These are phyloP conservation scores for Montipora cactus DNA, from an alignment of 64 coral and sea anemone genomes.

Conservation along the genomic window DNA sequence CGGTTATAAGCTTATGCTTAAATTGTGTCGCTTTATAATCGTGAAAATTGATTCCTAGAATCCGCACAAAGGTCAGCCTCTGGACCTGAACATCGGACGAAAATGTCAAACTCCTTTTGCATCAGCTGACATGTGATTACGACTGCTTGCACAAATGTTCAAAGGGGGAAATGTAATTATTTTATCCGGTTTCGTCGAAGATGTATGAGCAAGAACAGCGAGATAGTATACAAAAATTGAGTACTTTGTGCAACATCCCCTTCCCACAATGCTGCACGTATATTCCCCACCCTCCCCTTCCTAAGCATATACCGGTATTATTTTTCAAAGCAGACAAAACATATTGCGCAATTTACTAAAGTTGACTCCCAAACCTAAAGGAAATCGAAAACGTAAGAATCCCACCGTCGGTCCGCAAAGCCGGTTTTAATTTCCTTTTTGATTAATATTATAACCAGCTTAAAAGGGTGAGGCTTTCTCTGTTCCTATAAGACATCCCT, in stretches of 20 bases:
- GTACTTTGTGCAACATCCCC: no score
- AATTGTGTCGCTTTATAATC: neutral
- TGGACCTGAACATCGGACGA: neutral
- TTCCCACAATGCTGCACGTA: neutral
- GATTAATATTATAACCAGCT: neutral
- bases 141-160: neutral
- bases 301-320: neutral
- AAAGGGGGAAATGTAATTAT: neutral
- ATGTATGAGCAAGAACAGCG: no score
- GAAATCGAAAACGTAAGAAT: neutral
- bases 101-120: neutral
- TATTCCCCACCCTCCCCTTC: neutral
- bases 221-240: no score
- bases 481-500: no score
- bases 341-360: neutral
- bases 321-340: neutral
- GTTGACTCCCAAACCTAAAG: neutral
- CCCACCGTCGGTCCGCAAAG: neutral
- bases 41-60: neutral
- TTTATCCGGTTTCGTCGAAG: neutral
- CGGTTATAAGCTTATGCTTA: neutral
- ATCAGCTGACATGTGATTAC: neutral
- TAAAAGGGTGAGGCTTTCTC: neutral
- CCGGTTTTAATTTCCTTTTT: neutral
- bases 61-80: neutral